Percentiles rank a stretch among this genome's conserved stretches.
phyloP scores from a whole-genome alignment of 2,888 invertebrate genomes.

The Acrobasis suavella region DNA sequence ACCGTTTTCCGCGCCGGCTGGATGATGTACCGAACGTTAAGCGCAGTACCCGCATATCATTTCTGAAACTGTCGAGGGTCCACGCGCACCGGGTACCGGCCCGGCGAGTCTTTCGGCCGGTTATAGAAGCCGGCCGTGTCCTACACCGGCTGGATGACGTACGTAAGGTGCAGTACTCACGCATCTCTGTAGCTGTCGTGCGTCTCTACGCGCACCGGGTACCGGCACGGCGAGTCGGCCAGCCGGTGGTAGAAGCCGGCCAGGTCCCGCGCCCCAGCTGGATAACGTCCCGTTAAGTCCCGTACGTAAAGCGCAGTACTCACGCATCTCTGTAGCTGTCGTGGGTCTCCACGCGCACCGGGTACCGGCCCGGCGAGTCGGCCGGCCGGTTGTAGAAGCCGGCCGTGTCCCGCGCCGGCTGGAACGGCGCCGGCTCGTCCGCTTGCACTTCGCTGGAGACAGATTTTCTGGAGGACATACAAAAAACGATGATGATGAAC shows the following conservation, averaged over 20 bases:
- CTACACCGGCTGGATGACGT: slow-evolving; percentile 49
- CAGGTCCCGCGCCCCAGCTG: too few relatives aligned
- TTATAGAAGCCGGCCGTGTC: slow-evolving; percentile 70
- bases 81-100: slow-evolving; percentile 57
- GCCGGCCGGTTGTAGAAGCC: slow-evolving; percentile 69
- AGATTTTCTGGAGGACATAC: neutral
- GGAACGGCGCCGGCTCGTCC: slow-evolving; percentile 53
- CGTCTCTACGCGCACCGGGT: too few relatives aligned
- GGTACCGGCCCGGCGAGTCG: slow-evolving; percentile 52
- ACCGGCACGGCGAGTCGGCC: too few relatives aligned
- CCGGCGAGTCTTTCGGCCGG: slow-evolving; percentile 49
- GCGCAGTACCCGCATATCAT: slow-evolving; percentile 25
- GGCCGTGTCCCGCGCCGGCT: slow-evolving; percentile 52
- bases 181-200: too few relatives aligned
- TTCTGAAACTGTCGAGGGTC: slow-evolving; percentile 37
- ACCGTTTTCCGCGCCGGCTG: slow-evolving; percentile 53
- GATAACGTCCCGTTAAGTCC: too few relatives aligned
- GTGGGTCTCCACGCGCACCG: slow-evolving; percentile 49
- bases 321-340: slow-evolving; percentile 35
- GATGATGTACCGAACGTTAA: too few relatives aligned
- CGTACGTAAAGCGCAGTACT: neutral
- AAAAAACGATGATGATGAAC: neutral
- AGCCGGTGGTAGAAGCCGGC: too few relatives aligned
- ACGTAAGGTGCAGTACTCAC: too few relatives aligned
- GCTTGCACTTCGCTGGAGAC: slow-evolving; percentile 38